A percentile compares a stretch with the other conserved stretches of the same genome.
Conservation (phyloP, 2,113 vertebrate species). For the Lophura nycthemera region DNA sequence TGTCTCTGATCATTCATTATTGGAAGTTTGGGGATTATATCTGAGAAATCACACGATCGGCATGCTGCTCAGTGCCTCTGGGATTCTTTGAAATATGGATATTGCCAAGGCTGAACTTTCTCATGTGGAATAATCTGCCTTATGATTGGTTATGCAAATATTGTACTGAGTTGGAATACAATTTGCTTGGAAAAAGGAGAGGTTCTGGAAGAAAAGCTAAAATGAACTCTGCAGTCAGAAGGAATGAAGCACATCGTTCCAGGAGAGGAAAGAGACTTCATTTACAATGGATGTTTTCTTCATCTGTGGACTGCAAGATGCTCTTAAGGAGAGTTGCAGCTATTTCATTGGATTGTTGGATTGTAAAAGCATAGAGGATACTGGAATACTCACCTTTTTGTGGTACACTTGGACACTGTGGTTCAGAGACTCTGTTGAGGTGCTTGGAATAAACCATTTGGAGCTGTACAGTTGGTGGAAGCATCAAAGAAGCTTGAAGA, state of each 20-base stretch:
- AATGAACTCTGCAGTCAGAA: not conserved
- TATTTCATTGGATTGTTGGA: fast-evolving
- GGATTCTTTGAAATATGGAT: not conserved
- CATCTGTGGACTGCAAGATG: not conserved
- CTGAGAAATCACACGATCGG: not conserved
- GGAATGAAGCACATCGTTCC: fast-evolving
- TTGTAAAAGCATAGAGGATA: not conserved
- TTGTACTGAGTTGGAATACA: conserved; percentile 12
- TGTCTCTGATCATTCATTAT: not conserved
- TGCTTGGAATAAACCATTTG: not conserved
- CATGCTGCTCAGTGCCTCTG: not conserved
- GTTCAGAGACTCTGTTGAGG: not conserved
- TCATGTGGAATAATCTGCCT: not conserved
- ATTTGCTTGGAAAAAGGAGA: not conserved
- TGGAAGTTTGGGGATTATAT: not conserved
- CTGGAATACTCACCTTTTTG: fast-evolving
- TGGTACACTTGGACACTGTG: not conserved
- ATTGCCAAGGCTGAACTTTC: not conserved
- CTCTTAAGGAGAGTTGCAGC: not conserved
- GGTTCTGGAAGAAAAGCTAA: not conserved
- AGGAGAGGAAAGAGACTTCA: not conserved
- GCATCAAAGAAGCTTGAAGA: not conserved
- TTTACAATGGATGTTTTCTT: not conserved
- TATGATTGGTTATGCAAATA: not conserved
- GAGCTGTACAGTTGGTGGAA: not conserved